Percentiles rank a stretch among this genome's conserved stretches.
Conservation (phyloP, 2,888 invertebrate species). For the Lordiphosa fenestrarum region DNA sequence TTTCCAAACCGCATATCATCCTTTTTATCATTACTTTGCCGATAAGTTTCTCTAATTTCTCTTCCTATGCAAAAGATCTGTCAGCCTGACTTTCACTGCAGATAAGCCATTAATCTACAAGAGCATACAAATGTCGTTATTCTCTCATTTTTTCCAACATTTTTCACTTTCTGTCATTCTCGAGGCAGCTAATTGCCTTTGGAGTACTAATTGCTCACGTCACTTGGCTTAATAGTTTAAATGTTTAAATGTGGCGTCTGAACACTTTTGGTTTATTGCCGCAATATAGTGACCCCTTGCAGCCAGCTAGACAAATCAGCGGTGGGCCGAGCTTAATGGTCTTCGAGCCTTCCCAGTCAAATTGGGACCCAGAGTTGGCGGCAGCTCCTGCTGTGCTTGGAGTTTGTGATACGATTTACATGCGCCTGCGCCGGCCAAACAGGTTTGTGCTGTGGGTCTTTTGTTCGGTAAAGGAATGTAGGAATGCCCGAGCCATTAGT, state of each 20-base stretch:
- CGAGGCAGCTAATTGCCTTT: conserved; percentile 49
- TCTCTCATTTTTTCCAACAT: conserved; percentile 1
- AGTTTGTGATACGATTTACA: conserved; percentile 56
- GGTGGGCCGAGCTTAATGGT: conserved; percentile 40
- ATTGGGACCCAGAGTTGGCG: conserved; percentile 1
- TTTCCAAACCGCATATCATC: too few relatives aligned
- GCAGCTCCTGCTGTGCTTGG: conserved; percentile 61
- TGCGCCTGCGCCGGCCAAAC: conserved; percentile 30
- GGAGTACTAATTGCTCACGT: conserved; percentile 53
- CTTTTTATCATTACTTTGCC: too few relatives aligned
- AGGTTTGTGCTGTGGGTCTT: conserved; percentile 55
- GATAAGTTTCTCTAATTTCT: too few relatives aligned
- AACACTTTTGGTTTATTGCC: conserved; percentile 52
- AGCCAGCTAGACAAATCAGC: conserved; percentile 62
- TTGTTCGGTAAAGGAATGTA: conserved; percentile 42
- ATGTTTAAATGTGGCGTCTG: conserved; percentile 31
- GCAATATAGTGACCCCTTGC: conserved; percentile 54
- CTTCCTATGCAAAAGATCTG: not conserved
- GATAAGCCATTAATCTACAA: not conserved
- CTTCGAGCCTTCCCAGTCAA: conserved; percentile 17
- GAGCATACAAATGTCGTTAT: conserved; percentile 1
- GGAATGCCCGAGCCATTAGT: conserved; percentile 14
- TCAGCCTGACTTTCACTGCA: not conserved
- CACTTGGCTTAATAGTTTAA: conserved; percentile 46
- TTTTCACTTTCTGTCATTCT: conserved; percentile 40